Base-by-base conservation (phyloP, 2,113 vertebrate species). In the Ia io region DNA sequence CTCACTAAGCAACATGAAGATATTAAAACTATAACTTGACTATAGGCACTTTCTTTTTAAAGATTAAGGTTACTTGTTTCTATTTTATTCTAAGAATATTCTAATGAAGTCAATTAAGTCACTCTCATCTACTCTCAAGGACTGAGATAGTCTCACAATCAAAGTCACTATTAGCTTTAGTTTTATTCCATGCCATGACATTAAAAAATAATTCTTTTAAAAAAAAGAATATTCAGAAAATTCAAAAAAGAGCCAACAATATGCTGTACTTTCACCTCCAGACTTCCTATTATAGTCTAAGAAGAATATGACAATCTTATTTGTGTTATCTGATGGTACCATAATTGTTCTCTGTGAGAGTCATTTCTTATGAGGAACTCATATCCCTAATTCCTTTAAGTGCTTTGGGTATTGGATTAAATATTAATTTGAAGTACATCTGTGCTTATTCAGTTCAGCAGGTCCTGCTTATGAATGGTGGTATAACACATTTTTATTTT, bases 341-440 rank as follows among this genome's bases (percentile, higher is more conserved):
- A 92, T 88, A 95, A 98, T 94, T 98, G 93, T 82, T 97, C 44
- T 89, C 63, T 73, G 95, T 94, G 97, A 97, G 92, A 97, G 73
- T 91, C 0, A 0, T 95, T 98, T 97, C 96, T 97, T 97, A 93
- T 12, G 65, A 91, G 92, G 93, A 97, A 96, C 79, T 98, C 84
- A 53, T 49, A 96, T 95, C 96, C 95, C 96, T 79, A 95, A 80
- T 77, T 97, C 97, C 97, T 98, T 97, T 97, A 98, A 98, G 97
- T 98, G 98, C 96, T 98, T 97, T 88, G 93, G 95, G 71, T 97
- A 97, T 96, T 84, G 93, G 80, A 98, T 98, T 96, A 98, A 98
- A 97, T 98, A 98, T 98, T 98, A 98, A 98, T 97, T 96, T 94
- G 96, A 97, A 98, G 91, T 94, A 96, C 94, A 97, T 97, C 96